Percentiles rank a stretch among this genome's conserved stretches.
Evolutionary conservation across 1,140 invertebrate species (phyloP).

Genomic region (Megalonaias nervosa): DNA sequence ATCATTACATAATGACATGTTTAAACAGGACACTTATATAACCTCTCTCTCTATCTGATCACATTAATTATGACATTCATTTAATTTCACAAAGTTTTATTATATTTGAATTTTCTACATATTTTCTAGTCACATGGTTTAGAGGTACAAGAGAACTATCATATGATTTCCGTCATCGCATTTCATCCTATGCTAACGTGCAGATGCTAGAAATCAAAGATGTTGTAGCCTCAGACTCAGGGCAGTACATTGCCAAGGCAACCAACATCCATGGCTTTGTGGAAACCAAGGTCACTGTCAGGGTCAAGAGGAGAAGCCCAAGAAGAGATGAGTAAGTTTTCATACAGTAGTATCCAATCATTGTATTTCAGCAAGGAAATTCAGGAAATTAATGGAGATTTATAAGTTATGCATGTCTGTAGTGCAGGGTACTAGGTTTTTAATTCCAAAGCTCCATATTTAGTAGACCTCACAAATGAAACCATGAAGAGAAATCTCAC

Average conservation of each 20-base stretch:
- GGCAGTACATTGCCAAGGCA: constrained; percentile 89
- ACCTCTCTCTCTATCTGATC: too few species aligned
- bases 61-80: too few species aligned
- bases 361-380: neutral
- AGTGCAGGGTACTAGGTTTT: too few species aligned
- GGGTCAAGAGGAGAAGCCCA: constrained; percentile 46
- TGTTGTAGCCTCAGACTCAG: constrained; percentile 80
- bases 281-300: constrained; percentile 58
- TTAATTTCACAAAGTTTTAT: too few species aligned
- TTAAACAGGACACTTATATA: too few species aligned
- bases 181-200: constrained; percentile 83
- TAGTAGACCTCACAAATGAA: too few species aligned
- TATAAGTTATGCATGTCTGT: too few species aligned
- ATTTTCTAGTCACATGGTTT: constrained; percentile 80
- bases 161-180: constrained; percentile 84
- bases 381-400: too few species aligned
- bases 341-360: neutral
- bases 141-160: constrained; percentile 93
- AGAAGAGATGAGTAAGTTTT: constrained; percentile 38
- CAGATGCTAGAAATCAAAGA: constrained; percentile 80
- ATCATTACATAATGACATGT: too few species aligned
- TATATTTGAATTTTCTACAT: too few species aligned
- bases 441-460: too few species aligned
- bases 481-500: too few species aligned
- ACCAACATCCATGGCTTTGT: constrained; percentile 68